A percentile compares a stretch with the other conserved stretches of the same genome.
These are phyloP conservation scores for Pica pica DNA, from an alignment of 2,113 vertebrate genomes.

Conservation along the genomic window DNA sequence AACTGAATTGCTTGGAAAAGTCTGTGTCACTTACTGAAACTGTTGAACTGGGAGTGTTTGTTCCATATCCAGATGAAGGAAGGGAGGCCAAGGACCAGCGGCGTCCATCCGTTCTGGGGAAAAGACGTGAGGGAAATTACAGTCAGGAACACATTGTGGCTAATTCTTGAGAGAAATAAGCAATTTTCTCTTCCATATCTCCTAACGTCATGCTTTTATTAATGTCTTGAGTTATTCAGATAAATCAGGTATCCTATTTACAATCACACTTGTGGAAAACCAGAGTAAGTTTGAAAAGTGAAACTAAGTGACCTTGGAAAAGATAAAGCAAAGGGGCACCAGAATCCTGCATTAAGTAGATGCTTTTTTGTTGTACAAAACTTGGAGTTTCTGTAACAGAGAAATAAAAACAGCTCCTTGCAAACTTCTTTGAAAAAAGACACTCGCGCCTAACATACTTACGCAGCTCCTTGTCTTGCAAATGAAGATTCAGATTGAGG, in stretches of 20 bases:
- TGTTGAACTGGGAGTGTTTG: conserved; percentile 97
- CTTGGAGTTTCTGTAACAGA: not conserved
- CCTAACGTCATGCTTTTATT: not conserved
- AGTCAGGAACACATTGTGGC: not conserved
- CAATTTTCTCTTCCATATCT: not conserved
- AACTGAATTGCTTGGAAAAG: conserved; percentile 18
- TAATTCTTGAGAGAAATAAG: not conserved
- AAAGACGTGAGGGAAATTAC: not conserved
- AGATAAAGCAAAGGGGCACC: not conserved
- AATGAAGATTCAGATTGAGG: not conserved
- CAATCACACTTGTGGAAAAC: not conserved
- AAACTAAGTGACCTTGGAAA: not conserved
- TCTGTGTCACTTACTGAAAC: conserved; percentile 86
- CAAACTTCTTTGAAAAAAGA: not conserved
- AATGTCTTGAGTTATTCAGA: not conserved
- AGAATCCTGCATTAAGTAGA: not conserved
- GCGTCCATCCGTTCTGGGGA: conserved; percentile 87
- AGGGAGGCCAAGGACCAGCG: conserved; percentile 97
- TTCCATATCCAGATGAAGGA: conserved; percentile 96
- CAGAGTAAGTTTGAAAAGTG: not conserved
- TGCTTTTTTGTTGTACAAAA: not conserved
- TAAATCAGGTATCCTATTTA: not conserved
- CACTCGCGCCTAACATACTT: not conserved
- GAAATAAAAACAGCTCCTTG: not conserved
- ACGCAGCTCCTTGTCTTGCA: not conserved